Evolutionary conservation across 2,113 vertebrate genomes (phyloP).

Genomic region (Triplophysa dalaica): DNA sequence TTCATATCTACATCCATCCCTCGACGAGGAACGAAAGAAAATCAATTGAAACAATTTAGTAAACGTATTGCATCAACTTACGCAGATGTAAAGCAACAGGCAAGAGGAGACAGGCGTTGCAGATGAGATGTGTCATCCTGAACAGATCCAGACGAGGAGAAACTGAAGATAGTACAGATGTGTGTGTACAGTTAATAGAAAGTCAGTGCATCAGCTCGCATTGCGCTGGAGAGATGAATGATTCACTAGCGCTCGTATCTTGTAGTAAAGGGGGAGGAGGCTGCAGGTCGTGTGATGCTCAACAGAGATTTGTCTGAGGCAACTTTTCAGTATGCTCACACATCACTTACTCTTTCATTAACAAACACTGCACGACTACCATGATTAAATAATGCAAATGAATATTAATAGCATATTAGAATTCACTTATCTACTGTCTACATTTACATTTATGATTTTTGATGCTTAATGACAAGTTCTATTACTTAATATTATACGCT

Average conservation of each 20-base stretch:
- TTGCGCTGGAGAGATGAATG: conserved; percentile 23
- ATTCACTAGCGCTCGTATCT: conserved; percentile 50
- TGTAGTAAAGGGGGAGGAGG: conserved; percentile 57
- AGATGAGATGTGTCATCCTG: conserved; percentile 69
- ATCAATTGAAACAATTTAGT: background rate
- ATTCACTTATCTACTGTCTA: too few species aligned
- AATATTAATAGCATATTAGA: too few species aligned
- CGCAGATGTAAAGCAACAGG: conserved; percentile 78
- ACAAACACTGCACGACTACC: background rate
- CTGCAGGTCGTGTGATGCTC: background rate
- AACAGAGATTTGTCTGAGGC: background rate
- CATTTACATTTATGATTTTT: too few species aligned
- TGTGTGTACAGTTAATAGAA: conserved; percentile 23
- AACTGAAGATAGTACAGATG: conserved; percentile 47
- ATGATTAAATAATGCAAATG: too few species aligned
- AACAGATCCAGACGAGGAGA: conserved; percentile 17
- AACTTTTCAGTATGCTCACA: conserved; percentile 4
- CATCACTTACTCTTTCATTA: conserved; percentile 10
- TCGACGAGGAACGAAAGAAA: background rate
- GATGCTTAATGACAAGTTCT: too few species aligned
- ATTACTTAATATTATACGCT: too few species aligned
- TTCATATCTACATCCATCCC: background rate
- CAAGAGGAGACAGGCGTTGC: conserved; percentile 68
- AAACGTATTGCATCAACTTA: conserved; percentile 65
- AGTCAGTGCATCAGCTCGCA: conserved; percentile 54